Evolutionary conservation across 2,113 vertebrate species (phyloP).

Genomic region (Podocnemis expansa): DNA sequence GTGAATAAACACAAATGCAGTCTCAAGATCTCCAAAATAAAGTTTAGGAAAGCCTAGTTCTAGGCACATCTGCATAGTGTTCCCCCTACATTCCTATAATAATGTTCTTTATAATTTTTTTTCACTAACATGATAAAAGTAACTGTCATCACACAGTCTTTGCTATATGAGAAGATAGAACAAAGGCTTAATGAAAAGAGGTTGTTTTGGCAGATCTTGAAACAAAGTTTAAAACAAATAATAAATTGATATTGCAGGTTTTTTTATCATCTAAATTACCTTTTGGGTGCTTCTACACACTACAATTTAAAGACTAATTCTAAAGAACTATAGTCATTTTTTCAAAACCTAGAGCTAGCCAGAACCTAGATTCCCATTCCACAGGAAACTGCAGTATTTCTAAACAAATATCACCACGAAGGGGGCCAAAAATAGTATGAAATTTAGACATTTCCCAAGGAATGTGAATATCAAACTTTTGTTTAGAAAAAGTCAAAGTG

Average conservation of each 20-base stretch:
- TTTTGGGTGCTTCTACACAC: background rate
- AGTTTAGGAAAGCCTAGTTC: background rate
- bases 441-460: background rate
- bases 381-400: background rate
- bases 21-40: background rate
- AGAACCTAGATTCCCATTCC: background rate
- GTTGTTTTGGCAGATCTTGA: background rate
- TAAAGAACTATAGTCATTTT: background rate
- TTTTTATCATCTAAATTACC: background rate
- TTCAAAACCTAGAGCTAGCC: background rate
- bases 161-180: background rate
- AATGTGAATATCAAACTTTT: background rate
- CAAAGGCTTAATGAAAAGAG: background rate
- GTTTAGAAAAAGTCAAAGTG: background rate
- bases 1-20: background rate
- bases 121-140: background rate
- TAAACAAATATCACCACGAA: background rate
- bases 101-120: background rate
- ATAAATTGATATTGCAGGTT: background rate
- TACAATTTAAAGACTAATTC: background rate
- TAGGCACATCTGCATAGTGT: background rate
- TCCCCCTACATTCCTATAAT: background rate
- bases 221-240: background rate
- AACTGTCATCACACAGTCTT: background rate
- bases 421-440: background rate